phyloP scores from a whole-genome alignment of 1,140 invertebrate species.

The Lasaia peninsularis region DNA sequence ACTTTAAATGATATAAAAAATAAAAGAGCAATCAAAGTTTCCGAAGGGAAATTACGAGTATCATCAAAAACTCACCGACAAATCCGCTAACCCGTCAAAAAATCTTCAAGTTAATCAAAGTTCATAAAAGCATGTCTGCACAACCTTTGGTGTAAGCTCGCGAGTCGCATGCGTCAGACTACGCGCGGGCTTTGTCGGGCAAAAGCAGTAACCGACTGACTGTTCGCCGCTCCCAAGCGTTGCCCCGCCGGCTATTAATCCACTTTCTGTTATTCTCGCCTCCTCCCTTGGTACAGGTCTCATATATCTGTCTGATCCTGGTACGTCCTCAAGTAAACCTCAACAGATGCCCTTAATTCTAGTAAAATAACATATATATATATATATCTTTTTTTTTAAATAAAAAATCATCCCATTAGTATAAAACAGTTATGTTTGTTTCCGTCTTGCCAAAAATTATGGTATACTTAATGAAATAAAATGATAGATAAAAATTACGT shows the following conservation, averaged over 20 bases:
- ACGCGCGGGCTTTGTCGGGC: constrained; percentile 45
- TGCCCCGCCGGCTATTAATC: constrained; percentile 60
- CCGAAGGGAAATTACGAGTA: neutral
- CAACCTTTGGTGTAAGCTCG: constrained; percentile 21
- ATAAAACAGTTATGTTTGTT: no score
- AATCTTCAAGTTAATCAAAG: constrained; percentile 3
- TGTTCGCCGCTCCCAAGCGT: constrained; percentile 28
- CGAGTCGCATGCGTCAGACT: constrained; percentile 20
- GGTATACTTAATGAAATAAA: no score
- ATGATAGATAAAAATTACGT: no score
- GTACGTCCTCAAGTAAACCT: constrained; percentile 50
- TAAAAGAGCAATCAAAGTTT: constrained; percentile 2
- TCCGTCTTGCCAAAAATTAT: no score
- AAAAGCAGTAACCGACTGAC: constrained; percentile 57
- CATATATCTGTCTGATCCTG: constrained; percentile 59
- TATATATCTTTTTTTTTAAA: no score
- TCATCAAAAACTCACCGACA: constrained; percentile 3
- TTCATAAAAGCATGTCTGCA: constrained; percentile 21
- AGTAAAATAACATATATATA: no score
- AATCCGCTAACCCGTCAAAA: constrained; percentile 2
- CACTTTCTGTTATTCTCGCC: constrained; percentile 61
- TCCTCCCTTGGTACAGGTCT: constrained; percentile 57
- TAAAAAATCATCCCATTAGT: no score
- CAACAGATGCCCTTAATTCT: no score
- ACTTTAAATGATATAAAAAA: no score